Evolutionary conservation across 2,113 vertebrate species (phyloP).

Genomic region (Anarrhichthys ocellatus): DNA sequence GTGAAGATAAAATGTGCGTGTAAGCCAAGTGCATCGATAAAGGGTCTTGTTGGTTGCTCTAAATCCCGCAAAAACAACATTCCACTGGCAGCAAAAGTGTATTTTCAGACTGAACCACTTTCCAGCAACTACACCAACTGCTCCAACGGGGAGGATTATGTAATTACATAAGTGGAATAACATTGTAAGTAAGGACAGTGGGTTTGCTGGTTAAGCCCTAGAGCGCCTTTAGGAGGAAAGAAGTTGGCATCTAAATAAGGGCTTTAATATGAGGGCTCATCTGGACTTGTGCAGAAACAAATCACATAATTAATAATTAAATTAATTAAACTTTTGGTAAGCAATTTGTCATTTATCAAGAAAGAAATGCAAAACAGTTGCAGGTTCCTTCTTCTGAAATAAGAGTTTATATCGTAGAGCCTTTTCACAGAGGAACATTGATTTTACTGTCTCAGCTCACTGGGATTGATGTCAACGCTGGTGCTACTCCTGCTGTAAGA

Average conservation of each 20-base stretch:
- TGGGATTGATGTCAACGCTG: not conserved
- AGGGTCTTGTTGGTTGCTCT: not conserved
- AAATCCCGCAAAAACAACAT: not conserved
- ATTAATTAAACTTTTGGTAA: too few species aligned
- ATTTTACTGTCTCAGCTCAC: not conserved
- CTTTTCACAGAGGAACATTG: not conserved
- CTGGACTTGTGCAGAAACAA: not conserved
- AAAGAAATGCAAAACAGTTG: not conserved
- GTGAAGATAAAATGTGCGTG: not conserved
- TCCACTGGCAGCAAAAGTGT: not conserved
- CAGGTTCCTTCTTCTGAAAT: not conserved
- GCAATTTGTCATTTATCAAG: not conserved
- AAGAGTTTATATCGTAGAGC: not conserved
- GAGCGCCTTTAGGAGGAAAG: not conserved
- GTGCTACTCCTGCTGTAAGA: not conserved
- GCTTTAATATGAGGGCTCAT: not conserved
- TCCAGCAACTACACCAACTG: not conserved
- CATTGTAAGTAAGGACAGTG: not conserved
- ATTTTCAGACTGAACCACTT: not conserved
- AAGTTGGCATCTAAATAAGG: not conserved
- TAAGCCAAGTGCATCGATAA: not conserved
- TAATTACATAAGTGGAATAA: not conserved
- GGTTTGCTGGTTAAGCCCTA: not conserved
- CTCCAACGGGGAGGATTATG: not conserved
- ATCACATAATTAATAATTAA: not conserved